Base-by-base conservation (phyloP, 2,888 invertebrate species). In the Leucophenga montana region DNA sequence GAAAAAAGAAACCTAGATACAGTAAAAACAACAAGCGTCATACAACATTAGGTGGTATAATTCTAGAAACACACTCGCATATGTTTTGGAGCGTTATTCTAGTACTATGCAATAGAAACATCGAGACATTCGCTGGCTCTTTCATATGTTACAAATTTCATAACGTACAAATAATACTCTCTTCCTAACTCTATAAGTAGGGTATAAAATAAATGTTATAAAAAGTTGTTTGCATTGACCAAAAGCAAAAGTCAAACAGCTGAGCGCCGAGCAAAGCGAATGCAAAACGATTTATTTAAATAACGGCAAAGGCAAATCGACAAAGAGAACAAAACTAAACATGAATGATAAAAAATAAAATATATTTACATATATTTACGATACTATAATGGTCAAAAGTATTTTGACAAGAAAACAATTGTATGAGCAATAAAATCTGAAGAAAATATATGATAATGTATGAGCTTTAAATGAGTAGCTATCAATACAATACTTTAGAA, bases 191-290 rank as follows among this genome's bases (percentile, higher is more conserved):
- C 22, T 57, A 11, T 39, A 39, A 39, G 39, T 11, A 39, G 39
- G 9, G 39, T 39, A 39, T 39, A 39, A 33, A 33, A 33, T 48
- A 48, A 68, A 48, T 11, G 48, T 44, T 59, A 48, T 14, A 67
- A 75, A 82, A 82, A 79, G 83, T 79, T 71, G 80, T 82, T 81
- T 82, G 82, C 81, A 83, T 83, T 82, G 83, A 82, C 74, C 77
- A 71, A 72, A 71, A 77, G 71, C 18, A 62, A 62, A 46, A 44
- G 20, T 18, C 20, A 48, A 64, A 14, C 62, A 64, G 27, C 48
- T 73, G 76, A 79, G 71, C 68, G 8, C 39, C 8, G 39, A 8
- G 39, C 39, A 11, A 11, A 75, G 72, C 73, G 73, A 67, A 76
- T 73, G 72, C 56, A 67, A 64, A 44, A 56, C 13, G 14, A 67